Evolutionary conservation across 2,888 invertebrate species (phyloP).

Genomic region (Camptogramma bilineatum): DNA sequence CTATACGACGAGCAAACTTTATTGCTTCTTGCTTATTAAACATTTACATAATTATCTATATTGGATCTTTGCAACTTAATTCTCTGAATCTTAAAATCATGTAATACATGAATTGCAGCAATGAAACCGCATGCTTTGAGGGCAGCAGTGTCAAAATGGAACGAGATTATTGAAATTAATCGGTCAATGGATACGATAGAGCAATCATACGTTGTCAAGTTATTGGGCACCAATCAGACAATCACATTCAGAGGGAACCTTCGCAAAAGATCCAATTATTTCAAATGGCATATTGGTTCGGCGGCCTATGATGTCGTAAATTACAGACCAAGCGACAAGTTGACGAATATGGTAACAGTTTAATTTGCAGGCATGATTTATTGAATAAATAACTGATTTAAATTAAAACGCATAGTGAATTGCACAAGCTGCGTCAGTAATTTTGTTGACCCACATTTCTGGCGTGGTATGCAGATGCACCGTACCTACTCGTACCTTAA

Average conservation of each 20-base stretch:
- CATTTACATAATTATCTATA: slow-evolving; percentile 6
- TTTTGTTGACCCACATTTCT: slow-evolving; percentile 42
- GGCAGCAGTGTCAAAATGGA: background rate
- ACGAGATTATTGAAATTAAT: background rate
- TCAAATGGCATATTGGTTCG: slow-evolving; percentile 44
- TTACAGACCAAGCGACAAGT: slow-evolving; percentile 33
- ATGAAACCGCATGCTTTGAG: background rate
- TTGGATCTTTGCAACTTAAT: background rate
- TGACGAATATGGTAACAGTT: slow-evolving; percentile 37
- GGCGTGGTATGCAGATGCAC: slow-evolving; percentile 40
- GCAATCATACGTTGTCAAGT: slow-evolving; percentile 14
- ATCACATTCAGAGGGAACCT: slow-evolving; percentile 28
- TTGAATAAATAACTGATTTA: slow-evolving; percentile 33
- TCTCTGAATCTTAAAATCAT: slow-evolving; percentile 1
- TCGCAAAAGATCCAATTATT: slow-evolving; percentile 39
- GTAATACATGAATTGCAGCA: background rate
- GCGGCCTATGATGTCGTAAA: slow-evolving; percentile 33
- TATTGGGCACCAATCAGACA: slow-evolving; percentile 21
- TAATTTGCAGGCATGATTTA: slow-evolving; percentile 36
- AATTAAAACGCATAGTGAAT: slow-evolving; percentile 37
- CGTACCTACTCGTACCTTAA: slow-evolving; percentile 27
- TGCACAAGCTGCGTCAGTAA: slow-evolving; percentile 37
- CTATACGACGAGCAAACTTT: slow-evolving; percentile 22
- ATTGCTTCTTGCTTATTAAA: slow-evolving; percentile 18
- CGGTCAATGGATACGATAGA: slow-evolving; percentile 9